Evolutionary conservation across 2,797 vertebrate genomes (phyloP).

Genomic region (Phoeniculus purpureus): DNA sequence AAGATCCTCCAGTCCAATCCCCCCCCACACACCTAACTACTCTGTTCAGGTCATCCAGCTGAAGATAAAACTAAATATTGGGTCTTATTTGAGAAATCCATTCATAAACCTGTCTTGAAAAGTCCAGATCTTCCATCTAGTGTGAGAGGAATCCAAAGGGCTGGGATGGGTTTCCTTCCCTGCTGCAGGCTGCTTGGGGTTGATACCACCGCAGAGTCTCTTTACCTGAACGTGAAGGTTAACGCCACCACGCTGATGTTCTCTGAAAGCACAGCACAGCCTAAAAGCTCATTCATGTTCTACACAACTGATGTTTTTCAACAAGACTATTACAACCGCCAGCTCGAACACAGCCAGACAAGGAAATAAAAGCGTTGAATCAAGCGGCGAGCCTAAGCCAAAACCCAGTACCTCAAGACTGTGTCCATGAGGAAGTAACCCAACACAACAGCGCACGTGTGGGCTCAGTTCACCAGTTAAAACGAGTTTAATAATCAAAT

Average conservation of each 20-base stretch:
- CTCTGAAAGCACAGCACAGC: background rate
- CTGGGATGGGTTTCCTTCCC: background rate
- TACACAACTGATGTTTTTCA: background rate
- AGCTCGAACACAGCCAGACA: background rate
- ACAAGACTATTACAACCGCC: background rate
- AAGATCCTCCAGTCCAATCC: too few species aligned
- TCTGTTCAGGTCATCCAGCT: background rate
- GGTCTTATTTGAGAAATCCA: background rate
- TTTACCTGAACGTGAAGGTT: background rate
- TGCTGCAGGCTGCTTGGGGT: background rate
- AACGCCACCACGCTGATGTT: background rate
- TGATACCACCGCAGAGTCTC: background rate
- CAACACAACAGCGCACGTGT: background rate
- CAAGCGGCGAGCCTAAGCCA: background rate
- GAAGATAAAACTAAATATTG: background rate
- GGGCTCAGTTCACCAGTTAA: background rate
- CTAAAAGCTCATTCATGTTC: background rate
- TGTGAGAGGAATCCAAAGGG: accelerated
- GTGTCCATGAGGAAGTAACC: background rate
- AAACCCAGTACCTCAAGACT: background rate
- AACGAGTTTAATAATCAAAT: background rate
- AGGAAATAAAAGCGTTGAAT: slow-evolving; percentile 8
- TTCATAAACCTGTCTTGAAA: background rate
- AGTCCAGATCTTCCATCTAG: background rate
- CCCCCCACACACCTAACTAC: background rate